phyloP scores from a whole-genome alignment of 2,888 invertebrate genomes.

The Drosophila testacea region DNA sequence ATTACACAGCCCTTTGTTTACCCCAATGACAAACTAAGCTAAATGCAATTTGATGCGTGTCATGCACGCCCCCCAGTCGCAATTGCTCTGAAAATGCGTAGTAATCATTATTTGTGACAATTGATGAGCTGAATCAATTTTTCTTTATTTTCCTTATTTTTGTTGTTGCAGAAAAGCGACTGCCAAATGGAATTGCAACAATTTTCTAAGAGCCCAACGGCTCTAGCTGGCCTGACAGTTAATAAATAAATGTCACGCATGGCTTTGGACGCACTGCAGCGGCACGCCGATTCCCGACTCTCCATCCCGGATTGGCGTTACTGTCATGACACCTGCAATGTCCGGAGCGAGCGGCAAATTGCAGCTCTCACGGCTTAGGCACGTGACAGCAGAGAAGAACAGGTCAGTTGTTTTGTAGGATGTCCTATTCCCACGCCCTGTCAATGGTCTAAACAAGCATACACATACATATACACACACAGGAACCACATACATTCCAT shows the following conservation, averaged over 20 bases:
- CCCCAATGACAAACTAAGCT: slow-evolving; percentile 67
- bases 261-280: slow-evolving; percentile 68
- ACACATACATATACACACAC: slow-evolving; percentile 1
- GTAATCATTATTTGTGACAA: slow-evolving; percentile 80
- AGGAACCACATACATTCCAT: slow-evolving; percentile 12
- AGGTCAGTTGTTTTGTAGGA: slow-evolving; percentile 19
- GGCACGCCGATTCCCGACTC: slow-evolving; percentile 18
- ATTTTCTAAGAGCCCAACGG: slow-evolving; percentile 47
- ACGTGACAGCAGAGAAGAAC: slow-evolving; percentile 58
- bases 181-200: slow-evolving; percentile 45
- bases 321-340: slow-evolving; percentile 51
- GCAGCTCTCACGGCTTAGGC: slow-evolving; percentile 58
- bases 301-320: background rate
- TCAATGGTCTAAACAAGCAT: slow-evolving; percentile 43
- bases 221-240: slow-evolving; percentile 57
- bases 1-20: slow-evolving; percentile 40
- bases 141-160: slow-evolving; percentile 12
- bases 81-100: slow-evolving; percentile 63
- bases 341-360: slow-evolving; percentile 43
- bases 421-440: slow-evolving; percentile 63
- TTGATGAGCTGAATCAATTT: slow-evolving; percentile 70
- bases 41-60: slow-evolving; percentile 80
- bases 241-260: slow-evolving; percentile 72
- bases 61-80: slow-evolving; percentile 42
- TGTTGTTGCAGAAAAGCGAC: slow-evolving; percentile 1